Evolutionary conservation across 2,113 vertebrate species (phyloP), one percentile per base, ranked within the genome.

Genomic region (Entomyzon cyanotis): DNA sequence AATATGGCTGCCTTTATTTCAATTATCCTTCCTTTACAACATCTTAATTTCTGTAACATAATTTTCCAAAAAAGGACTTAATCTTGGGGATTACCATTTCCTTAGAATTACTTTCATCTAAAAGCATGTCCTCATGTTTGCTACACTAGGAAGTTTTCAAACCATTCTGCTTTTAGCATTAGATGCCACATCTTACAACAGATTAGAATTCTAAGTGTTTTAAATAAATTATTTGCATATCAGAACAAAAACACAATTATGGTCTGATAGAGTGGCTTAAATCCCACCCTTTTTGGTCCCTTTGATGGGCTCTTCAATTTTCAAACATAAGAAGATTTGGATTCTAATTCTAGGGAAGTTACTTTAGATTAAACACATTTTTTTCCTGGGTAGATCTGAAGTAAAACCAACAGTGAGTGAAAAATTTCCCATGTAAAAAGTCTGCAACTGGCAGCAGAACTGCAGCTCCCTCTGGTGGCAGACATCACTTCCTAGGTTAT

Each of bases 401-500:
- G 15, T 64, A 76, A 83, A 90, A 49, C 13, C 41, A 65, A 63
- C 13, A 67, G 25, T 13, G 21, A 14, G 12, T 63, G 33, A 53
- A 70, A 62, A 24, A 77, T 28, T 42, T 60, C 41, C 39, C 27
- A 11, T 1, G 12, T 14, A 37, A 53, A 25, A 70, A 62, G 37
- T 9, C 41, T 5, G 15, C 7, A 16, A 11, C 9, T 12, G 18
- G 56, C 10, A 77, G 80, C 65, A 52, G 76, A 56, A 55, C 60
- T 82, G 83, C 42, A 91, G 87, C 58, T 84, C 97, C 97, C 97
- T 97, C 98, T 97, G 91, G 95, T 97, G 98, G 65, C 75, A 84
- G 7, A 18, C 2, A 9, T 0, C 3, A 4, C 75, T 60, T 65
- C 13, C 23, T 20, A 23, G 22, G 12, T 21, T 21, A 23, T 1